A percentile compares a stretch with the other conserved stretches of the same genome.
phyloP scores from a whole-genome alignment of 1,140 invertebrate genomes.

The Varroa destructor region DNA sequence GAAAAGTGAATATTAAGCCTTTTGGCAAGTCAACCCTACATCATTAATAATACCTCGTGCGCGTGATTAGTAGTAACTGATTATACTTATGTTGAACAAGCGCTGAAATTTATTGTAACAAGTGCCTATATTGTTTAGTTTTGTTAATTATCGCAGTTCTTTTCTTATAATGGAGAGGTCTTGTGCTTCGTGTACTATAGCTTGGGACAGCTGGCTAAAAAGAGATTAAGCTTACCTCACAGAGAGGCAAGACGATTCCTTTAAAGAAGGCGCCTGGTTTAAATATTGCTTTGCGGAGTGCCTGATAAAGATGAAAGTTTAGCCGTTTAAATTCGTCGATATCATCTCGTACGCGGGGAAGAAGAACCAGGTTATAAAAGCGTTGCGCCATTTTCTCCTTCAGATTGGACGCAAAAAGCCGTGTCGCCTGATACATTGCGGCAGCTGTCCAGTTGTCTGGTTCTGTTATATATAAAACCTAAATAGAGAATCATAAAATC shows the following conservation, averaged over 20 bases:
- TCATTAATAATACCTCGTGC: too few species aligned
- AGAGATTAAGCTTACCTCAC: conserved; percentile 50
- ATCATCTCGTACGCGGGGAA: conserved; percentile 87
- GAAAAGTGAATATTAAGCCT: too few species aligned
- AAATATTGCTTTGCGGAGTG: conserved; percentile 78
- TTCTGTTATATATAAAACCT: conserved; percentile 69
- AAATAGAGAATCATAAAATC: neutral
- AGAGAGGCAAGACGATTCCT: conserved; percentile 76
- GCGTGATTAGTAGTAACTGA: too few species aligned
- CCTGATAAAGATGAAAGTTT: conserved; percentile 93
- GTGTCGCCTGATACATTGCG: conserved; percentile 84
- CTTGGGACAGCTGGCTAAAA: too few species aligned
- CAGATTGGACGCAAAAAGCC: conserved; percentile 70
- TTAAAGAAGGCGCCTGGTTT: conserved; percentile 99
- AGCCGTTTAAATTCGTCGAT: conserved; percentile 84
- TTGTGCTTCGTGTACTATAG: too few species aligned
- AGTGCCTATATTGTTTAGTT: too few species aligned
- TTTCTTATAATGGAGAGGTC: too few species aligned
- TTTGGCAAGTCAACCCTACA: too few species aligned
- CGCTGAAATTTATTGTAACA: too few species aligned
- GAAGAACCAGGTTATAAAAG: conserved; percentile 82
- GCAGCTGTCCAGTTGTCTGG: conserved; percentile 61
- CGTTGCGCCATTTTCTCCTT: conserved; percentile 33
- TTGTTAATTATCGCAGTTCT: too few species aligned
- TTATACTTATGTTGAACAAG: too few species aligned